Evolutionary conservation across 2,888 invertebrate species (phyloP), one percentile per base, ranked within the genome.

Genomic region (Orchestes rusci): DNA sequence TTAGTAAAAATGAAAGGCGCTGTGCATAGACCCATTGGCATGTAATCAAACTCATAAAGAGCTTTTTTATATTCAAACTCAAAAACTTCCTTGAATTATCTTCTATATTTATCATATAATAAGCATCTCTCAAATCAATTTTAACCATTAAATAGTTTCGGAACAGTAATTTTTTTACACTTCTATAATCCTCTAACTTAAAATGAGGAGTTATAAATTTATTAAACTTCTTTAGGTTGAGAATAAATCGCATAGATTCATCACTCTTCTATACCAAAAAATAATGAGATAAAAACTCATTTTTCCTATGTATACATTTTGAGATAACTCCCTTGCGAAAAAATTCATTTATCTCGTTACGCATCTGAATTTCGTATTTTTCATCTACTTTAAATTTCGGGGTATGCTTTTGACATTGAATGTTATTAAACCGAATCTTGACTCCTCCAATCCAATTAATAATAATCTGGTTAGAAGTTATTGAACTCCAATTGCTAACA

Each of bases 1-100:
- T 59, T 58, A 5, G 59, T 59, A 43, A 59, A 58, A 15, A 58
- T 32, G 27, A 31, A 55, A 7, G 58, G 56, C 4, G 52, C 53
- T 8, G 41, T 37, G 8, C 36, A 48, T 5, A 60, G 18, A n/a
- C 57, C 56, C 16, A 45, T 40, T 10, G 56, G 57, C 16, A 39
- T 16, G 27, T 28, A 37, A 16, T 20, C 27, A 15, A 23, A 37
- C 16, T 37, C 29, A 29, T 50, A 59, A n/a, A 53, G 10, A 13
- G 10, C 23, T 7, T 23, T 32, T 3, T 32, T 32, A 13, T 32
- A 32, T 16, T 16, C 4, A 32, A 32, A 32, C 10, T 16, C 16
- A 16, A 32, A 32, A 4, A 3, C 3, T 32, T 32, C 16, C 32
- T 32, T 32, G 13, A 32, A 13, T 16, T 32, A 29, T 4, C 10